Percentiles rank a stretch among this genome's conserved stretches.
Conservation (phyloP, 1,140 invertebrate genomes). For the Agraylea sexmaculata region DNA sequence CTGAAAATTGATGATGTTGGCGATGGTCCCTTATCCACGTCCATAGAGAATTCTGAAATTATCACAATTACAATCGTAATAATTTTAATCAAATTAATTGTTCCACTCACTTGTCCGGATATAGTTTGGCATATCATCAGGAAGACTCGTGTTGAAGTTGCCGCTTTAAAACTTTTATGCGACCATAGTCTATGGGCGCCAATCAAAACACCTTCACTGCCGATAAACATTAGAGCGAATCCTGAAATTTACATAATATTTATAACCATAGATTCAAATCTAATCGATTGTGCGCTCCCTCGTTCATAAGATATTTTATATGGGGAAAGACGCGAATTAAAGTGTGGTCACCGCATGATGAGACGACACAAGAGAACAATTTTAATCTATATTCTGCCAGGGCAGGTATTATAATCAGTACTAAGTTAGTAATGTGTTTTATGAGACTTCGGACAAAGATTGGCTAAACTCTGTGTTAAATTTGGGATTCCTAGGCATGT, state of each 20-base stretch:
- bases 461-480: no score
- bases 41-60: conserved; percentile 32
- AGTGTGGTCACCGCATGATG: background rate
- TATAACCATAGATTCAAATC: background rate
- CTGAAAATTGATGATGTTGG: conserved; percentile 53
- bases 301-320: no score
- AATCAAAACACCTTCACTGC: conserved; percentile 28
- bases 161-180: conserved; percentile 34
- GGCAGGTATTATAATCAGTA: background rate
- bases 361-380: background rate
- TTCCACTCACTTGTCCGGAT: conserved; percentile 33
- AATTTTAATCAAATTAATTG: background rate
- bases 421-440: no score
- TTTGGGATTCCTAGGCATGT: no score
- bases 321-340: no score
- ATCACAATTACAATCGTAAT: background rate
- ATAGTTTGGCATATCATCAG: conserved; percentile 31
- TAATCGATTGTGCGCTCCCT: no score
- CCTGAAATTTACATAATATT: conserved; percentile 19
- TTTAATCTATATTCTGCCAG: background rate
- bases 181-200: conserved; percentile 35
- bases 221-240: conserved; percentile 19
- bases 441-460: no score
- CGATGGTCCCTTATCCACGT: conserved; percentile 51
- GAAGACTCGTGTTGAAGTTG: conserved; percentile 21